phyloP scores from a whole-genome alignment of 2,797 vertebrate genomes.

The Epinephelus malabaricus region DNA sequence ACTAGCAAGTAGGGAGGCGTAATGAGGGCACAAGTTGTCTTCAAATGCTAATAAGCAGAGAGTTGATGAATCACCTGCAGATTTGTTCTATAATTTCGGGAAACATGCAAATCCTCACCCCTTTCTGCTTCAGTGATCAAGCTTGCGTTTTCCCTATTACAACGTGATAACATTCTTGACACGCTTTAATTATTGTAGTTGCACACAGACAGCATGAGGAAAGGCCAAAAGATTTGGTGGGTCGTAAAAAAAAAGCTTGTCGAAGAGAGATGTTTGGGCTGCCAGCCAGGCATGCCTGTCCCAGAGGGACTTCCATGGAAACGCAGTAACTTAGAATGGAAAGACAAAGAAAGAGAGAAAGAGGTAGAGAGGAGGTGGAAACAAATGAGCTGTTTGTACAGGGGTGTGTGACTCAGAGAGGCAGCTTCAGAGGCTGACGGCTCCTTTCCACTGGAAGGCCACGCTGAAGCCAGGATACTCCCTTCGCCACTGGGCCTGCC shows the following conservation, averaged over 20 bases:
- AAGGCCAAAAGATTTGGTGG: neutral
- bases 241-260: neutral
- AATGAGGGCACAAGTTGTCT: neutral
- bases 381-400: conserved; percentile 8
- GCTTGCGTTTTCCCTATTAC: neutral
- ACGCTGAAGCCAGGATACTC: conserved; percentile 52
- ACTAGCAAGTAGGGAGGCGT: too few relatives aligned
- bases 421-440: conserved; percentile 43
- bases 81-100: neutral
- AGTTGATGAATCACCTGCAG: neutral
- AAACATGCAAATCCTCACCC: neutral
- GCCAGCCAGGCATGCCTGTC: conserved; percentile 6
- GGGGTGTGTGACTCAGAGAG: conserved; percentile 58
- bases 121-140: neutral
- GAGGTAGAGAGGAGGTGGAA: conserved; percentile 21
- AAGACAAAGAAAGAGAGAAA: neutral
- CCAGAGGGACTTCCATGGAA: conserved; percentile 33
- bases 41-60: neutral
- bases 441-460: conserved; percentile 66
- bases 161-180: neutral
- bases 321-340: neutral
- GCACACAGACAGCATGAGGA: neutral
- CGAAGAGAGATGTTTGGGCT: neutral
- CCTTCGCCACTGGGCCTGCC: conserved; percentile 57
- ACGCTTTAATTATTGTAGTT: neutral